A percentile compares a stretch with the other conserved stretches of the same genome.
Conservation (phyloP, 2,888 invertebrate species). For the Scaptomyza parva region DNA sequence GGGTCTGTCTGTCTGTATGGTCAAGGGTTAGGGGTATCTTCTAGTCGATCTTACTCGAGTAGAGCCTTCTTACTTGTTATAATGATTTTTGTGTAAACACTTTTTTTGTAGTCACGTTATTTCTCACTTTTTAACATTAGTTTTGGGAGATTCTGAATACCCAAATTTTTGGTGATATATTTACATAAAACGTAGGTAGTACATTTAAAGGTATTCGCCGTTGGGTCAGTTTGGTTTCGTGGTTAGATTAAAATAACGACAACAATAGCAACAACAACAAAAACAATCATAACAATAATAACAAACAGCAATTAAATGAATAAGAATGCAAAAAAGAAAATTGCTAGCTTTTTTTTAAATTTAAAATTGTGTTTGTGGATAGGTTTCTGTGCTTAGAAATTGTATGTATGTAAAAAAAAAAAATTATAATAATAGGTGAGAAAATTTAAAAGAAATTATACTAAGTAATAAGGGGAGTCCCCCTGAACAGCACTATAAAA, state of each 20-base stretch:
- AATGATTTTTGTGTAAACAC: no score
- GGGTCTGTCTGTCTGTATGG: no score
- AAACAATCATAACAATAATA: constrained; percentile 14
- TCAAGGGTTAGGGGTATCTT: no score
- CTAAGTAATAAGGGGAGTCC: neutral
- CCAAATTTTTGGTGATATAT: neutral
- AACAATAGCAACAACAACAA: constrained; percentile 16
- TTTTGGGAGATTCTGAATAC: neutral
- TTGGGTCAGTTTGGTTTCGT: constrained; percentile 15
- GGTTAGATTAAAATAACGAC: constrained; percentile 10
- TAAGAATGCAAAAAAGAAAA: neutral
- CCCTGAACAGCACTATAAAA: no score
- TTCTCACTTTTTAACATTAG: no score
- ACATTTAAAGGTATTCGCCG: constrained; percentile 6
- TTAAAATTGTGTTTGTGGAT: neutral
- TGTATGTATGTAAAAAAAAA: neutral
- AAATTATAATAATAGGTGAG: neutral
- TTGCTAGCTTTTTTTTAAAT: neutral
- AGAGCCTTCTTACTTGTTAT: no score
- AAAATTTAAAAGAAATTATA: neutral
- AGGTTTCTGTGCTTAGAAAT: neutral
- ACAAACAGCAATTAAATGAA: constrained; percentile 10
- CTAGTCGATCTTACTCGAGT: no score
- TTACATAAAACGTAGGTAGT: neutral
- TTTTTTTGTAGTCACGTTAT: no score